Evolutionary conservation across 2,797 vertebrate genomes (phyloP).

Genomic region (Orientallactaga sibirica): DNA sequence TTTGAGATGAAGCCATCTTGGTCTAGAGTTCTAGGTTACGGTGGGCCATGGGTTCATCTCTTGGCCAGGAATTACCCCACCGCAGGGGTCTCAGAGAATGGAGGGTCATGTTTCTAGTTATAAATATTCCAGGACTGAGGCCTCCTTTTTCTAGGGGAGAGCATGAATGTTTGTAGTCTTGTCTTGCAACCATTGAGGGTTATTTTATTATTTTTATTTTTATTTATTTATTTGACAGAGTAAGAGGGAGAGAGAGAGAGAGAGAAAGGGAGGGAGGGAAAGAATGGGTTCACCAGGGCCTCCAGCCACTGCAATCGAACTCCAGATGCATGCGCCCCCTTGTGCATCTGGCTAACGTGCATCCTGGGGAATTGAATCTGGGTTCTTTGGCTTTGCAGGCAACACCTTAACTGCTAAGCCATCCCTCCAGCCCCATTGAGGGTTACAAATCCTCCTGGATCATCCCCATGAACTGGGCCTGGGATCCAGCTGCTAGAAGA

Average conservation of each 20-base stretch:
- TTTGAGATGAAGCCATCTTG: neutral
- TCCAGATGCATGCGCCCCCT: too few species aligned
- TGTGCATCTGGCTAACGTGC: too few species aligned
- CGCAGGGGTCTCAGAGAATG: neutral
- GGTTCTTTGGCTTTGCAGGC: too few species aligned
- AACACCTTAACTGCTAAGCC: too few species aligned
- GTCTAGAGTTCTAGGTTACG: neutral
- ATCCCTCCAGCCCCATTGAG: neutral
- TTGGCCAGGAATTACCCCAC: neutral
- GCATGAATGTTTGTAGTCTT: conserved; percentile 34
- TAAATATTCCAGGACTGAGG: neutral
- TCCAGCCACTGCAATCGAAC: too few species aligned
- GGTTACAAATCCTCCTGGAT: conserved; percentile 47
- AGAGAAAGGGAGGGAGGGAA: too few species aligned
- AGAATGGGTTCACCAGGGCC: too few species aligned
- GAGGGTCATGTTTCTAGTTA: conserved; percentile 22
- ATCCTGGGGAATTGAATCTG: too few species aligned
- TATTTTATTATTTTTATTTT: neutral
- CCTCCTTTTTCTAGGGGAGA: conserved; percentile 29
- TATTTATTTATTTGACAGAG: too few species aligned
- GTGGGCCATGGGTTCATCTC: neutral
- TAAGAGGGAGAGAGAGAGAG: too few species aligned
- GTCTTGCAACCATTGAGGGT: conserved; percentile 28
- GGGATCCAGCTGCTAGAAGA: neutral
- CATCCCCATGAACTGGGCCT: conserved; percentile 59